phyloP scores from a whole-genome alignment of 1,140 invertebrate genomes.

The Drosophila obscura region DNA sequence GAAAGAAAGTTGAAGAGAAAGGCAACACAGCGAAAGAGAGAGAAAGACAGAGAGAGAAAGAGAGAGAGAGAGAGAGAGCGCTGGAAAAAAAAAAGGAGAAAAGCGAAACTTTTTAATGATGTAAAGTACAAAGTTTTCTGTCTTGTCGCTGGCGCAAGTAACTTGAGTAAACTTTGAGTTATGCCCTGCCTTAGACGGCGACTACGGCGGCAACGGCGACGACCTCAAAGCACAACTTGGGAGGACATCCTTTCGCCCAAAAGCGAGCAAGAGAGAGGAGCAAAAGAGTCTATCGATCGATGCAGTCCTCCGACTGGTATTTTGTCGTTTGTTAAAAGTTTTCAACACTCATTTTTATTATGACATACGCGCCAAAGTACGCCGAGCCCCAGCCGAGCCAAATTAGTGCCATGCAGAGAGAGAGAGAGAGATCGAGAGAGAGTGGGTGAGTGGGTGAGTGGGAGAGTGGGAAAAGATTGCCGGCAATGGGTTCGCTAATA shows the following conservation, averaged over 20 bases:
- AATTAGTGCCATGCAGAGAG: constrained; percentile 50
- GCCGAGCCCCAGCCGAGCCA: constrained; percentile 9
- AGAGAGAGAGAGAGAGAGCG: constrained; percentile 9
- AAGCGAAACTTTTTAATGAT: constrained; percentile 82
- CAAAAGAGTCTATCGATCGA: constrained; percentile 57
- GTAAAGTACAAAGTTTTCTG: constrained; percentile 83
- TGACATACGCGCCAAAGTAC: constrained; percentile 66
- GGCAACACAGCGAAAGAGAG: constrained; percentile 19
- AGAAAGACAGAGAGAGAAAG: constrained; percentile 1
- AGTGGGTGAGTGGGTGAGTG: neutral
- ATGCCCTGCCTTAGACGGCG: constrained; percentile 63
- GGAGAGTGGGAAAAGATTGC: neutral
- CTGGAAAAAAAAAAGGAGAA: constrained; percentile 55
- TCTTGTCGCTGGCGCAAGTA: constrained; percentile 80
- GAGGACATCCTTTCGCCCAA: constrained; percentile 64
- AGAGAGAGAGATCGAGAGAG: neutral
- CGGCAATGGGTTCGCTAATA: constrained; percentile 61
- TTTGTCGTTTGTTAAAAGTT: constrained; percentile 80
- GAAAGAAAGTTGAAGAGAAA: constrained; percentile 57
- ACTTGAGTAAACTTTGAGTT: constrained; percentile 83
- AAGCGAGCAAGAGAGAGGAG: constrained; percentile 5
- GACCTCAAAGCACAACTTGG: constrained; percentile 66
- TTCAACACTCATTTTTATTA: constrained; percentile 80
- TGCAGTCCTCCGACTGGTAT: constrained; percentile 59
- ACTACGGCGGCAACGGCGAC: constrained; percentile 36